These are phyloP conservation scores for Macrocentrus cingulum DNA, from an alignment of 1,140 invertebrate species.

Conservation along the genomic window DNA sequence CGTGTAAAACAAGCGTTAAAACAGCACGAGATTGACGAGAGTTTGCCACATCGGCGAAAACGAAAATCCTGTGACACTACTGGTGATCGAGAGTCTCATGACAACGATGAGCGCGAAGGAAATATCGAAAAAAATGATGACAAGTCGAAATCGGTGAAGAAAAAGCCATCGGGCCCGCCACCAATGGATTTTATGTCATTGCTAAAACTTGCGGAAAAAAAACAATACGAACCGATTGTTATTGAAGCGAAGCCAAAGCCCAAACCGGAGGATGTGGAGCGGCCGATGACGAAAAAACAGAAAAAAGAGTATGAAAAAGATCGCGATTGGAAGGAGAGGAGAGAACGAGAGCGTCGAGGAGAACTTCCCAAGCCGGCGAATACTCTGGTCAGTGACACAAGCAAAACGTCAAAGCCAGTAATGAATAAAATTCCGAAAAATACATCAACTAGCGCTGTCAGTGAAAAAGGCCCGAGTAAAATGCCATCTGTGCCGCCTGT, in stretches of 20 bases:
- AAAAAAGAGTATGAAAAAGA: conserved; percentile 70
- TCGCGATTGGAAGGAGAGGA: conserved; percentile 59
- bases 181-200: conserved; percentile 74
- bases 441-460: conserved; percentile 18
- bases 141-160: conserved; percentile 62
- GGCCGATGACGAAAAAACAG: conserved; percentile 79
- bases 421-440: conserved; percentile 57
- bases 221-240: conserved; percentile 76
- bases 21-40: conserved; percentile 72
- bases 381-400: conserved; percentile 14
- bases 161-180: conserved; percentile 64
- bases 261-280: conserved; percentile 64
- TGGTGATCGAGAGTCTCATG: conserved; percentile 30
- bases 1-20: conserved; percentile 75
- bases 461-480: conserved; percentile 24
- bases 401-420: conserved; percentile 31
- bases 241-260: conserved; percentile 64
- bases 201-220: conserved; percentile 78
- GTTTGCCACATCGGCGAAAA: conserved; percentile 68
- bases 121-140: conserved; percentile 46
- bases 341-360: conserved; percentile 46
- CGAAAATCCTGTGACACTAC: conserved; percentile 52
- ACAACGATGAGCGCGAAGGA: conserved; percentile 23
- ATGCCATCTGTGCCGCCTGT: conserved; percentile 15
- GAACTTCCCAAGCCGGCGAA: conserved; percentile 20